Evolutionary conservation across 2,113 vertebrate genomes (phyloP).

Genomic region (Rattus norvegicus): GRCr8 NC_086035.1:14371501-14372000

Average conservation of each 20-base stretch:
- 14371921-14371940: not conserved
- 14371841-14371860: not conserved
- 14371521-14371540: not conserved
- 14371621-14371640: not conserved
- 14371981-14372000: not conserved
- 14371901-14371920: not conserved
- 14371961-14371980: not conserved
- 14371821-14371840: not conserved
- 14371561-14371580: not conserved
- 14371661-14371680: constrained; percentile 10
- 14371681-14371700: not conserved
- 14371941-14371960: not conserved
- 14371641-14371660: not conserved
- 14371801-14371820: not conserved
- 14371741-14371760: not conserved
- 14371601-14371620: not conserved
- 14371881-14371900: not conserved
- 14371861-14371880: not conserved
- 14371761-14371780: not conserved
- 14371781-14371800: not conserved
- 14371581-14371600: not conserved
- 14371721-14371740: not conserved
- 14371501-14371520: too few relatives aligned
- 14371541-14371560: not conserved
- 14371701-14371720: not conserved